Base-by-base conservation (phyloP, 2,888 invertebrate genomes). In the Phyllotreta cruciferae region DNA sequence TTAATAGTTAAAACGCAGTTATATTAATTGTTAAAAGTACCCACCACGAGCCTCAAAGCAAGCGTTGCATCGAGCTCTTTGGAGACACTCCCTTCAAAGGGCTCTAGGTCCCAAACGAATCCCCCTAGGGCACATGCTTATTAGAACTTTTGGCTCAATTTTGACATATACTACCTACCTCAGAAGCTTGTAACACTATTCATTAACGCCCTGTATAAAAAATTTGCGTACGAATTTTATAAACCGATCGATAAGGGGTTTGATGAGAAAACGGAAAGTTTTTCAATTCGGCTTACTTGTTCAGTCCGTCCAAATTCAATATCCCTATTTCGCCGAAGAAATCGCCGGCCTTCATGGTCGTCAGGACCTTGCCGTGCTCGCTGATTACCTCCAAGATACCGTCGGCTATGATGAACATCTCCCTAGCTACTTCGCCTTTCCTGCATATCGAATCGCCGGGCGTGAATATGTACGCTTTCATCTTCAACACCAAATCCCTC, bases 301-400 rank as follows among this genome's bases (percentile, higher is more conserved):
- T 97, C 6, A 96, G 86, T 10, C 97, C 96, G 77, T 97, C 97
- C 61, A 98, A 84, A 81, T 97, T 97, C 3, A 98, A 85, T 70
- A 98, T 97, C 37, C 97, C 97, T 72, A 98, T 98, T 84, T 98
- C 97, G 0, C 97, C 97, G 76, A 98, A 98, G 83, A 98, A 98
- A 81, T 97, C 97, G 0, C 97, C 97, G 1, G 97, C 95, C 77
- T 94, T 94, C 96, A 98, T 96, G 34, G 94, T 94, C 0, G 96
- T 96, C 42, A 97, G 83, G 2, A 98, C 94, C 74, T 92, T 88
- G 0, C 96, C 96, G 7, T 91, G 91, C 78, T 97, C 97, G 76
- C 96, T 97, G 79, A 96, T 90, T 9, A 97, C 96, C 83, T 97
- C 96, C 60, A 97, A 84, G 74, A 97, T 95, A 6, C 97, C 98